Base-by-base conservation (phyloP, 23 tunicate species). In the Halocynthia aurantium region DNA sequence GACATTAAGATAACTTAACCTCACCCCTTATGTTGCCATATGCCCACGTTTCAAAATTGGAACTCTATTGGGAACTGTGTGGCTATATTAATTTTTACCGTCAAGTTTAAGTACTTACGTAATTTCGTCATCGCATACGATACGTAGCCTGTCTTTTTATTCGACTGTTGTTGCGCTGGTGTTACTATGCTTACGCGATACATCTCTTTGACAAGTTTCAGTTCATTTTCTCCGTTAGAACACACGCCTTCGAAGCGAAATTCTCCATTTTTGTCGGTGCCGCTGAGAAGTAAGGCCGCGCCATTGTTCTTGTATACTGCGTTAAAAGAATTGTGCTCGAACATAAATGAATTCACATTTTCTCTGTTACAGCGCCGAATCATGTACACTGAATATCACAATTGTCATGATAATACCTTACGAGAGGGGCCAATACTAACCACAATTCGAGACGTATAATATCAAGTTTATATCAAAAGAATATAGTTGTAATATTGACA, bases 151-250 rank as follows among this genome's bases (percentile, higher is more conserved):
- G 5, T 7, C 6, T 74, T 74, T 54, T 74, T 52, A 4, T 74
- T 7, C 10, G 49, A 12, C n/a, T 74, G 10, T 53, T 62, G 56
- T 55, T 74, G 78, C 57, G 56, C 57, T 0, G 78, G 78, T 15
- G 18, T 22, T 8, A 74, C 78, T 5, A 53, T 19, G 57, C 78
- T 74, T 13, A 74, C 57, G 2, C 78, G 78, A 44, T 52, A 74
- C 78, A 74, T 74, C 57, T 74, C 64, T 18, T 54, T 74, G 40
- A 54, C 78, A 13, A 74, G 63, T 18, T 64, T 62, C 22, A 74
- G 21, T 18, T 74, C 78, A 49, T 74, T 74, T 22, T 74, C 62
- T n/a, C 78, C 78, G 4, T 74, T 74, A 0, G 78, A 74, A 56
- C 78, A 74, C 22, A 74, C 78, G 18, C 78, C 78, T 20, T 55